Conservation (phyloP, 2,797 vertebrate genomes). For the Sciurus vulgaris region DNA sequence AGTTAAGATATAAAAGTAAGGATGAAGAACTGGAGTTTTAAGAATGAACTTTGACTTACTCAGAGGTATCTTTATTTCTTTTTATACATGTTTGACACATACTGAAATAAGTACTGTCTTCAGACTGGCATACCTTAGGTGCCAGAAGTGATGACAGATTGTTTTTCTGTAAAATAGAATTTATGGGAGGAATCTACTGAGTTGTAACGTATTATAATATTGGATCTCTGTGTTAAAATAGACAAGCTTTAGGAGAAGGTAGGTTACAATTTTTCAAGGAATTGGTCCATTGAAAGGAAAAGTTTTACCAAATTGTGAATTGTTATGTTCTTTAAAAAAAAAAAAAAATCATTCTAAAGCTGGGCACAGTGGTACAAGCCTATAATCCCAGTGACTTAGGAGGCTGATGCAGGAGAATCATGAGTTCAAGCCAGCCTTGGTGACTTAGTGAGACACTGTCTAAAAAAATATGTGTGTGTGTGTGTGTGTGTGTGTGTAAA, state of each 20-base stretch:
- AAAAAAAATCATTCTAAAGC: too few species aligned
- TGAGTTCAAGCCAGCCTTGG: too few species aligned
- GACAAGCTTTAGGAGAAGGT: not conserved
- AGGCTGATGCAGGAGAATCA: too few species aligned
- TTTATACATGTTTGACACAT: not conserved
- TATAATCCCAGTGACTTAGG: too few species aligned
- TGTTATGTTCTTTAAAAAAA: slow-evolving; percentile 36
- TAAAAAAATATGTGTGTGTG: too few species aligned
- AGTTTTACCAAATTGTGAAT: slow-evolving; percentile 56
- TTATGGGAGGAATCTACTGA: slow-evolving; percentile 9
- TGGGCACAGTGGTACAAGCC: too few species aligned
- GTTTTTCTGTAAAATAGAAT: not conserved
- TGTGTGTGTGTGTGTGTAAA: too few species aligned
- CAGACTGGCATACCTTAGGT: not conserved
- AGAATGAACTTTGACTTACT: not conserved
- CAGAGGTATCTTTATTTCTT: not conserved
- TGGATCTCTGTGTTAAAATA: slow-evolving; percentile 3
- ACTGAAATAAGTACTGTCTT: not conserved
- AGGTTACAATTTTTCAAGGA: not conserved
- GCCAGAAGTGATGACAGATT: not conserved
- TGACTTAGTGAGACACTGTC: too few species aligned
- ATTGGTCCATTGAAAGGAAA: not conserved
- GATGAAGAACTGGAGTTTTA: slow-evolving; percentile 33
- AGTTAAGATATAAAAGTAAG: slow-evolving; percentile 23
- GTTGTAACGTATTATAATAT: not conserved